Evolutionary conservation across 2,888 invertebrate species (phyloP), one percentile per base, ranked within the genome.

Genomic region (Sylvicola cinctus): DNA sequence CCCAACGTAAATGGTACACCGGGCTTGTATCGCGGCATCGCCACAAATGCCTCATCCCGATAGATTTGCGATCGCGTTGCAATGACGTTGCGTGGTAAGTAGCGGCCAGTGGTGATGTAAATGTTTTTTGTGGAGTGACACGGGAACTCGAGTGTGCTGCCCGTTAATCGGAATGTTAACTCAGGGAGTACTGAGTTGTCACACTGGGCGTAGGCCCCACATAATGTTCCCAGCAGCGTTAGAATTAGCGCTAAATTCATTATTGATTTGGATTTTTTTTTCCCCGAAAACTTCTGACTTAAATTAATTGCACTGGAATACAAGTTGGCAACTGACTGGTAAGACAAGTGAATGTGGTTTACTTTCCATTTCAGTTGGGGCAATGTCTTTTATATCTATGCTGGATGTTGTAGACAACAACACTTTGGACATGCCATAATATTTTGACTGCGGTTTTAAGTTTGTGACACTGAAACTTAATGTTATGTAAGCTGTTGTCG

Each of bases 1-100:
- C 73, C 77, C 14, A 79, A 52, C 1, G 76, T 74, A 11, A 72
- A 69, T 1, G 76, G 64, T 1, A 75, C 68, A 3, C 77, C 77
- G 8, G 62, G 59, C 40, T 69, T 70, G 49, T 56, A 58, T 3
- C 71, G 60, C 0, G 72, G 72, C 41, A 70, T 43, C 0, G 68
- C 70, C 15, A 72, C 35, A 41, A 62, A 64, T 1, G 61, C 62
- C 17, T 61, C 58, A 34, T 70, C 66, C 27, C 60, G 60, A 45
- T 60, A 60, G 30, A 71, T 59, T 47, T 70, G 70, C 0, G 60
- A 59, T 16, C 70, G 55, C 3, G 72, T 72, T 2, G 65, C 66
- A 38, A 72, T 70, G 29, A 67, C 54, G 50, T 70, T 69, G 42
- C 65, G 67, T 28, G 62, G 50, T 4, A 65, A 55, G 46, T 63